phyloP scores from a whole-genome alignment of 2,888 invertebrate genomes.

The Heliconius erato region DNA sequence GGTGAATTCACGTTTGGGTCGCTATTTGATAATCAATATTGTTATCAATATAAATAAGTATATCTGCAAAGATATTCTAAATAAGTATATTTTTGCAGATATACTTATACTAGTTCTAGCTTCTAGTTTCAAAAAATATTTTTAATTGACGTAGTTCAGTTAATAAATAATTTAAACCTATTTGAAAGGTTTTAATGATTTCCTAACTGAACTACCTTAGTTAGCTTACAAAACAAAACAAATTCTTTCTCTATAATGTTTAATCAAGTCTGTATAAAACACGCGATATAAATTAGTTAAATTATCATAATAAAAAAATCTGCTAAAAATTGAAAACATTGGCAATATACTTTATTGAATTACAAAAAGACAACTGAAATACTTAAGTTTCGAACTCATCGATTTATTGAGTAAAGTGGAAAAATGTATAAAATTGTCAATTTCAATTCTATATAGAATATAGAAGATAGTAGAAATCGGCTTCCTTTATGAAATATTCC shows the following conservation, averaged over 20 bases:
- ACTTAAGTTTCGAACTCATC: not conserved
- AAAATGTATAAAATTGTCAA: slow-evolving; percentile 3
- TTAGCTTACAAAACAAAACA: no score
- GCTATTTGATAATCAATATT: no score
- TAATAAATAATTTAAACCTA: no score
- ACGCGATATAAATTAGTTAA: not conserved
- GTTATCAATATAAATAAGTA: no score
- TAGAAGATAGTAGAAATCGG: slow-evolving; percentile 20
- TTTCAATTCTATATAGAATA: slow-evolving; percentile 11
- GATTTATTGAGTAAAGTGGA: not conserved
- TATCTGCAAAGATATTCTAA: no score
- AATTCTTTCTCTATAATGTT: not conserved
- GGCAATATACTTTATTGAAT: not conserved
- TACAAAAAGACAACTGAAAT: not conserved
- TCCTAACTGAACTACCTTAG: no score
- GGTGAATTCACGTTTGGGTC: no score
- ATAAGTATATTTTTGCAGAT: no score
- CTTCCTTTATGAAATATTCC: slow-evolving; percentile 41
- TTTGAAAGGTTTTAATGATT: no score
- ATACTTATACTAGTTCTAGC: no score
- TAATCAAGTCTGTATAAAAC: not conserved
- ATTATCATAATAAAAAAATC: not conserved
- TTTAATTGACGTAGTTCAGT: no score
- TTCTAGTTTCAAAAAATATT: no score
- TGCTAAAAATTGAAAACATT: not conserved